Evolutionary conservation across 35 echinoderm and acorn worm genomes (phyloP), one percentile per base, ranked within the genome.

Genomic region (Acanthaster planci): DNA sequence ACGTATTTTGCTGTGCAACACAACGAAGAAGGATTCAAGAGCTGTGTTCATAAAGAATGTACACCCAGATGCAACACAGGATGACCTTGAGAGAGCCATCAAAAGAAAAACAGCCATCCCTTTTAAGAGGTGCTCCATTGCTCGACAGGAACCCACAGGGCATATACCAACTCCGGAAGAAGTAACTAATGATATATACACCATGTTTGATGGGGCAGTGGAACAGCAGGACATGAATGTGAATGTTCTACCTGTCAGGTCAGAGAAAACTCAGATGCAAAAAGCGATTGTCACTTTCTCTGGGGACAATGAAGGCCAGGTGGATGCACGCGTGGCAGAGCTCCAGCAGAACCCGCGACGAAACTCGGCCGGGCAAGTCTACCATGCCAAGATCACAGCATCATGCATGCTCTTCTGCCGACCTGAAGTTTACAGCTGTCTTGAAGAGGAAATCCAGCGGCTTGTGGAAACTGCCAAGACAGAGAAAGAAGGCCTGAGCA

Each of bases 81-180:
- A 83, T 35, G 81, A 83, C 5, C 56, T 83, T 17, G 81, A 83
- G 56, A 30, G 59, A 23, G 51, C 53, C n/a, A 59, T 83, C 5
- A 7, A 40, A 51, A 10, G 34, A 1, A 14, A 2, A 14, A 72
- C 64, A 9, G 29, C 4, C n/a, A 31, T 26, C 64, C 23, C 23
- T 31, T 1, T 31, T 14, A 16, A 14, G 21, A 72, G 34, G 30
- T 72, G 64, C 64, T 31, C 10, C 34, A 72, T 72, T 29, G 64
- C 23, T 29, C 64, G 64, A 31, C 29, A 0, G 34, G 26, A 26
- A 26, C 64, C 64, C 14, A 4, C 29, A 72, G 34, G 26, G 26
- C 4, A 3, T 23, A 72, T 72, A 26, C 42, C 42, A 47, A 72
- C 22, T 29, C 18, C 44, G 8, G 39, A 83, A 7, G 53, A 57